A percentile compares a stretch with the other conserved stretches of the same genome.
Evolutionary conservation across 2,797 vertebrate genomes (phyloP).

Genomic region (Salmo trutta): DNA sequence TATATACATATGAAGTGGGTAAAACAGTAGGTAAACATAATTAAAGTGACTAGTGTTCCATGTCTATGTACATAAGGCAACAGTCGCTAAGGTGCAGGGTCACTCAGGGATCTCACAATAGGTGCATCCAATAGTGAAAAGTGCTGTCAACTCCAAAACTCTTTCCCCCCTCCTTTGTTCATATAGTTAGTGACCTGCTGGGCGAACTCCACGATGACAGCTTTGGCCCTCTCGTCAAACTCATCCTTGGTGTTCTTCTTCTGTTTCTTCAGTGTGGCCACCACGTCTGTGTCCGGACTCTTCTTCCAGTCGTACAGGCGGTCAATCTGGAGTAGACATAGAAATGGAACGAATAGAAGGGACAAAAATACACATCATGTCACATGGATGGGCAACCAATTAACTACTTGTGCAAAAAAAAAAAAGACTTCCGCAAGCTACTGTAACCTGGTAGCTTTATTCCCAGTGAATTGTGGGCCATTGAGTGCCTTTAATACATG

Average conservation of each 20-base stretch:
- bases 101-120: neutral
- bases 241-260: conserved; percentile 99
- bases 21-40: too few species aligned
- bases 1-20: too few species aligned
- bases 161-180: neutral
- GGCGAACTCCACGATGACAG: conserved; percentile 93
- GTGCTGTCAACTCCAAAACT: neutral
- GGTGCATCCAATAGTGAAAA: neutral
- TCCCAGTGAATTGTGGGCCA: too few species aligned
- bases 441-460: too few species aligned
- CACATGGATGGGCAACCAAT: too few species aligned
- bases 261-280: conserved; percentile 93
- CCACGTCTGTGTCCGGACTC: conserved; percentile 91
- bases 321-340: conserved; percentile 79
- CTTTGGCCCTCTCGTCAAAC: conserved; percentile 93
- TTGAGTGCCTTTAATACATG: too few species aligned
- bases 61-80: too few species aligned
- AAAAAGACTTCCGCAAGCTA: too few species aligned
- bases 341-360: neutral
- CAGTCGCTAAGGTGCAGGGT: too few species aligned
- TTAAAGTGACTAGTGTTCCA: too few species aligned
- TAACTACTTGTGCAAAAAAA: too few species aligned
- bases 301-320: conserved; percentile 99
- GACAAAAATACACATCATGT: too few species aligned
- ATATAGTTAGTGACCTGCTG: conserved; percentile 81